Evolutionary conservation across 2,888 invertebrate species (phyloP), one percentile per base, ranked within the genome.

Genomic region (Drepana falcataria): DNA sequence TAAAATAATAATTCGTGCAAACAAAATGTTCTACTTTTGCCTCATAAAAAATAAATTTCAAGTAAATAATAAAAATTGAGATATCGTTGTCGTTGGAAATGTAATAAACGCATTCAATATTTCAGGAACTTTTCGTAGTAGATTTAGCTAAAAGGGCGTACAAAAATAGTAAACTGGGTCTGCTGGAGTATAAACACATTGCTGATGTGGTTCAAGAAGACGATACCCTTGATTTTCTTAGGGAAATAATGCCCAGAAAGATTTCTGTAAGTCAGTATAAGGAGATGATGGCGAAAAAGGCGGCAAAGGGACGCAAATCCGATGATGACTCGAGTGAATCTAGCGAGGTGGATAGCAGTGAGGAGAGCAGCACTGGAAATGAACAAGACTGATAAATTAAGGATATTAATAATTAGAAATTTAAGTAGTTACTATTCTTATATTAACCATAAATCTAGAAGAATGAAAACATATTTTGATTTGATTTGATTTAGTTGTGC

Each of bases 211-310:
- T 95, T 0, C 94, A 95, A 69, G 90, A 92, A 2, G 93, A 93
- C 60, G 93, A 93, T 51, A 93, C 92, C 0, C 87, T 95, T 64
- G 94, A 94, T 63, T 95, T 95, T 71, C 81, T 95, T 2, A 87
- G 94, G 59, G 95, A 95, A 79, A 95, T 95, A 60, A 93, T 95
- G 89, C 95, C 95, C 0, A 92, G 93, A 59, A 95, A 95, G 74
- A 94, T 95, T 51, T 94, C 95, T 0, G 94, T 95, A 0, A 85
- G 89, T 47, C 92, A 94, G 68, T 95, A 92, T 59, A 94, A 94
- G 69, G 92, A 93, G 68, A 82, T 95, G 59, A 93, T 95, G 93
- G 92, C 93, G 0, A 93, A 92, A 55, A 94, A 93, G 63, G 79
- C 82, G 0, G 63, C 79, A n/a, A 81, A 69, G 55, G 80, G 78